A percentile compares a stretch with the other conserved stretches of the same genome.
Conservation (phyloP, 1,140 invertebrate species). For the Drosophila kanapiae region DNA sequence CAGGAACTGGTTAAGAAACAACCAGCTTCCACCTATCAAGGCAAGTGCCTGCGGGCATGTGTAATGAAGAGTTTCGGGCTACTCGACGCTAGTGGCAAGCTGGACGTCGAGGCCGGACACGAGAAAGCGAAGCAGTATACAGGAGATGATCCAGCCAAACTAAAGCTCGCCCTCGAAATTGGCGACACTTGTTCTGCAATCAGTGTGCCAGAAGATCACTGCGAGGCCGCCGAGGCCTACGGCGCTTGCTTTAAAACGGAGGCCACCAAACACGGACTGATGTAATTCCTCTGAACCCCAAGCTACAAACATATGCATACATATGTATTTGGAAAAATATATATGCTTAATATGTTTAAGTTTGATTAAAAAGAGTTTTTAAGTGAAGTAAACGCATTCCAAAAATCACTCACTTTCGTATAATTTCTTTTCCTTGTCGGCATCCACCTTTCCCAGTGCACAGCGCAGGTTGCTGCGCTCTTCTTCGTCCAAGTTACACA, state of each 20-base stretch:
- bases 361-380: conserved; percentile 7
- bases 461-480: conserved; percentile 61
- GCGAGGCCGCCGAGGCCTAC: conserved; percentile 62
- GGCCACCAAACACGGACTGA: conserved; percentile 43
- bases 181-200: conserved; percentile 57
- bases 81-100: conserved; percentile 50
- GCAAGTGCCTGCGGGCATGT: conserved; percentile 68
- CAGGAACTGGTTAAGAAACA: conserved; percentile 50
- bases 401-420: conserved; percentile 63
- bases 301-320: background rate
- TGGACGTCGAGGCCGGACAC: conserved; percentile 37
- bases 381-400: conserved; percentile 21
- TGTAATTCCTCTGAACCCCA: conserved; percentile 25
- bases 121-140: conserved; percentile 71
- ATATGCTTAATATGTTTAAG: conserved; percentile 1
- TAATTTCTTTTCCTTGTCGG: conserved; percentile 64
- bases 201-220: conserved; percentile 62
- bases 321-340: background rate
- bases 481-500: conserved; percentile 67
- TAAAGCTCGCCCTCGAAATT: conserved; percentile 63
- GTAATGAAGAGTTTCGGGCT: conserved; percentile 65
- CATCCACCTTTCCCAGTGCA: conserved; percentile 58
- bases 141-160: conserved; percentile 61
- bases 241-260: conserved; percentile 56
- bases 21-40: conserved; percentile 46